Evolutionary conservation across 2,888 invertebrate species (phyloP), one percentile per base, ranked within the genome.

Genomic region (Linyphia triangularis): DNA sequence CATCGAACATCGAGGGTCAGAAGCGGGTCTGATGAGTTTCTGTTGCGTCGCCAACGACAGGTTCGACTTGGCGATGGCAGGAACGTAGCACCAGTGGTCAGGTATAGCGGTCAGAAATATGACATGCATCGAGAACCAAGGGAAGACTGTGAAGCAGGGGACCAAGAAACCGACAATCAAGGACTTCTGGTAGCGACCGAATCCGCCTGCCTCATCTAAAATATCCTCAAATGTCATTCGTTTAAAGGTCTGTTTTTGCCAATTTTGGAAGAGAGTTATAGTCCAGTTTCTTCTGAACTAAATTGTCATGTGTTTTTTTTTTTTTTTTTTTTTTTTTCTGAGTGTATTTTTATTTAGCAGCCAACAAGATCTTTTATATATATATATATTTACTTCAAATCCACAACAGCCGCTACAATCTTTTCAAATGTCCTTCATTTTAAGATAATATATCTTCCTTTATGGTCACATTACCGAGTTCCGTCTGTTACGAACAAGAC

Each of bases 71-170:
- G 72, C 83, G 5, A 88, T 10, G 26, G 95, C 95, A 0, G 96
- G 96, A 28, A 96, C 94, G 0, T 94, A 93, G 92, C 97, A 98
- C 96, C 97, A 97, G 93, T 97, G 96, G n/a, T 78, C 83, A 1
- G 88, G 88, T 10, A 75, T 83, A 1, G 19, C 40, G 10, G 78
- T 69, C 19, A 83, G 22, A 57, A 88, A 90, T 19, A 90, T 72
- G 0, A 81, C 65, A 19, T 75, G 75, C 84, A 88, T 88, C 19
- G 69, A 75, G 67, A 88, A 85, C 70, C 97, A 93, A 97, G 96
- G 93, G 97, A 97, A 30, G 97, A 98, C 94, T 92, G 97, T 97
- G 3, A 97, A 97, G 19, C 97, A 96, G 89, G 97, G 93, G 91
- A 97, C 97, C 88, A 98, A 96, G 79, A 97, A 94, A 95, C 97